Evolutionary conservation across 92 coral and sea anemone species (phyloP).

Genomic region (Paramuricea clavata): DNA sequence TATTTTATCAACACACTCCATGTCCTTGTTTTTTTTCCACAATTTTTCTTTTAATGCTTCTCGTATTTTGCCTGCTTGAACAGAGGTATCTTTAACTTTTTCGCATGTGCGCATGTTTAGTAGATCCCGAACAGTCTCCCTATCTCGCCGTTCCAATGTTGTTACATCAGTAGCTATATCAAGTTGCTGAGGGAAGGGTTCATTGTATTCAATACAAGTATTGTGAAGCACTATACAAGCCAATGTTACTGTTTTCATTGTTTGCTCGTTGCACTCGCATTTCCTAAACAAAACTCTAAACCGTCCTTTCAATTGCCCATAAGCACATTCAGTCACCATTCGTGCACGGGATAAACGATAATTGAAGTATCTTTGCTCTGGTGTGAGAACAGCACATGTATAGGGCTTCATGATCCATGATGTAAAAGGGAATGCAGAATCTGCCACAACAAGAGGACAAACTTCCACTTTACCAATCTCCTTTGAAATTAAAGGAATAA

Average conservation of each 20-base stretch:
- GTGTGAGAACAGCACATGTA: constrained; percentile 6
- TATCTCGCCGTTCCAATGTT: too few species aligned
- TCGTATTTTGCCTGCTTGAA: too few species aligned
- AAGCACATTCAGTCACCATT: constrained; percentile 22
- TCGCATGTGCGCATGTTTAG: too few species aligned
- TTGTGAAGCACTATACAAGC: constrained; percentile 32
- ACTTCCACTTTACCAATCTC: constrained; percentile 11
- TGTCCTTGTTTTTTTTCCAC: too few species aligned
- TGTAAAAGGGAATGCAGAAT: constrained; percentile 32
- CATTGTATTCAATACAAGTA: constrained; percentile 18
- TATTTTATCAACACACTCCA: too few species aligned
- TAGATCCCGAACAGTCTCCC: too few species aligned
- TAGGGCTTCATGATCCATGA: constrained; percentile 14
- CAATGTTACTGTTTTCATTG: constrained; percentile 4
- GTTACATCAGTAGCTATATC: background rate
- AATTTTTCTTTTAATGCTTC: too few species aligned
- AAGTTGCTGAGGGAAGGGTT: constrained; percentile 21
- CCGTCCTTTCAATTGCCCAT: background rate
- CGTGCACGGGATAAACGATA: constrained; percentile 33
- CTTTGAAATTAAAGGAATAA: constrained; percentile 9
- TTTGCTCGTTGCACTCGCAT: constrained; percentile 12
- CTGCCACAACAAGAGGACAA: constrained; percentile 15
- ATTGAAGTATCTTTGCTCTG: constrained; percentile 20
- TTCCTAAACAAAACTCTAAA: constrained; percentile 23
- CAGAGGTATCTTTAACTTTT: too few species aligned